These are phyloP conservation scores for Hemithea aestivaria DNA, from an alignment of 2,888 invertebrate genomes.

Conservation along the genomic window DNA sequence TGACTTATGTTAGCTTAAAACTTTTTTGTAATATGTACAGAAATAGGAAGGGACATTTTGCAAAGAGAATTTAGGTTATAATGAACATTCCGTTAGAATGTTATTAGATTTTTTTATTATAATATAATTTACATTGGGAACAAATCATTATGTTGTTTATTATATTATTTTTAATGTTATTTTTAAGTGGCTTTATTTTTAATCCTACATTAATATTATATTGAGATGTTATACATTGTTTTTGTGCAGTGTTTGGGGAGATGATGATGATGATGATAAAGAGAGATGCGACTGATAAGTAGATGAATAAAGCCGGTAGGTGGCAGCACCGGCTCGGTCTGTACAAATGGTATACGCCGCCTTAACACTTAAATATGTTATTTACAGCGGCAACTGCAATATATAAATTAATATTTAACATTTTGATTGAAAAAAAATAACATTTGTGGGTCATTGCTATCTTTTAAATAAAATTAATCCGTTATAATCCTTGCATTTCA, in stretches of 20 bases:
- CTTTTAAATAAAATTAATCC: too few species aligned
- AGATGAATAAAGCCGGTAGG: constrained; percentile 55
- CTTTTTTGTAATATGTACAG: constrained; percentile 77
- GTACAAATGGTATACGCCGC: constrained; percentile 78
- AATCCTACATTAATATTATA: constrained; percentile 70
- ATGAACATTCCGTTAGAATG: constrained; percentile 78
- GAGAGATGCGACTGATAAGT: constrained; percentile 76
- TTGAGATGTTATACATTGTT: constrained; percentile 78
- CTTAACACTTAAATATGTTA: constrained; percentile 73
- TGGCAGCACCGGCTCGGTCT: constrained; percentile 56
- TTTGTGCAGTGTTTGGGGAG: constrained; percentile 73
- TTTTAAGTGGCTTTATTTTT: constrained; percentile 75
- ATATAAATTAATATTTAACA: constrained; percentile 34
- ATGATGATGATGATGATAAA: constrained; percentile 38
- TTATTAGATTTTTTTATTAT: constrained; percentile 69
- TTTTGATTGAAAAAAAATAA: constrained; percentile 8
- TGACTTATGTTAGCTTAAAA: constrained; percentile 72
- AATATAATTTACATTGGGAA: constrained; percentile 74
- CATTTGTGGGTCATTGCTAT: too few species aligned
- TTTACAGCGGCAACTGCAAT: constrained; percentile 55
- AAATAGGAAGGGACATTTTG: constrained; percentile 79
- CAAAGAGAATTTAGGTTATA: constrained; percentile 78
- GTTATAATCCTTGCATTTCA: too few species aligned
- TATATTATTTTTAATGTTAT: constrained; percentile 79
- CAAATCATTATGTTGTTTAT: constrained; percentile 79